Evolutionary conservation across 2,797 vertebrate species (phyloP).

Genomic region (Heliangelus exortis): DNA sequence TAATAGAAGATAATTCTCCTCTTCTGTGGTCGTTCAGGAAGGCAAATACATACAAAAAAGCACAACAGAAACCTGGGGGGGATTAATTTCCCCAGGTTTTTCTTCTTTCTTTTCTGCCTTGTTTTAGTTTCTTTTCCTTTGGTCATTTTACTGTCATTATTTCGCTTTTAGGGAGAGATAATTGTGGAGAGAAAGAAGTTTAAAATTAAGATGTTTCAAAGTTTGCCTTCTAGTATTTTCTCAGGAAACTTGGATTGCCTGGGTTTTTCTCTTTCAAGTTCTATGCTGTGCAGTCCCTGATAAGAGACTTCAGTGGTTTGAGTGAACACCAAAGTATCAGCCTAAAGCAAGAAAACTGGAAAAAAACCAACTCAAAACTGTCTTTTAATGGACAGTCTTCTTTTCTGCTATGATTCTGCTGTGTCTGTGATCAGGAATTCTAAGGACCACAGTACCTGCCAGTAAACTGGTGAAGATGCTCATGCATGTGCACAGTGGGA

Average conservation of each 20-base stretch:
- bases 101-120: not conserved
- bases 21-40: not conserved
- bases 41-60: not conserved
- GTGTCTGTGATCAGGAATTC: conserved; percentile 61
- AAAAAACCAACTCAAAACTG: conserved; percentile 48
- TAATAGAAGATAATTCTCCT: not conserved
- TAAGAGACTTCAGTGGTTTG: conserved; percentile 66
- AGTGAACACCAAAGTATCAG: conserved; percentile 51
- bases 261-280: conserved; percentile 36
- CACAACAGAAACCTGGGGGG: not conserved
- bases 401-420: conserved; percentile 1
- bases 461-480: not conserved
- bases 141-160: not conserved
- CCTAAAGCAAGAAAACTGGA: conserved; percentile 47
- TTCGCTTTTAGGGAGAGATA: conserved; percentile 3
- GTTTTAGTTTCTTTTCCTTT: not conserved
- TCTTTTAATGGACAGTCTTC: conserved; percentile 58
- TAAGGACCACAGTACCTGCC: conserved; percentile 10
- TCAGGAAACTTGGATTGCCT: conserved; percentile 10
- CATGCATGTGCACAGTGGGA: not conserved
- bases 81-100: not conserved
- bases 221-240: conserved; percentile 22
- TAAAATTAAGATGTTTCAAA: conserved; percentile 28
- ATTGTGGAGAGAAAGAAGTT: conserved; percentile 13
- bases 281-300: conserved; percentile 51